A percentile compares a stretch with the other conserved stretches of the same genome.
These are phyloP conservation scores for Trichonephila clavipes DNA, from an alignment of 1,140 invertebrate species.

Conservation along the genomic window DNA sequence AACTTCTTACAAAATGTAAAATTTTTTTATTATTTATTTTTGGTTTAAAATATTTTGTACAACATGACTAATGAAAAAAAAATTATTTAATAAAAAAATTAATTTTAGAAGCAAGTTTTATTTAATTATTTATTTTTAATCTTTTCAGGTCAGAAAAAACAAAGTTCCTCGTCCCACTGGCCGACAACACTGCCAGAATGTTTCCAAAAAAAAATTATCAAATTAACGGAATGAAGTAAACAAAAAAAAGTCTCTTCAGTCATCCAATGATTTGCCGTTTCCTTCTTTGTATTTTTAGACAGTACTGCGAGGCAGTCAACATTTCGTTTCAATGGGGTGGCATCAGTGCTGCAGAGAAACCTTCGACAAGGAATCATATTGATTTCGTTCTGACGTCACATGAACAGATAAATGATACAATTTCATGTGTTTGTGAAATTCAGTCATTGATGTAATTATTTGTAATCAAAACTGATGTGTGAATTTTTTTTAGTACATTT, in stretches of 20 bases:
- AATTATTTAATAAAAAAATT: too few relatives aligned
- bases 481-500: too few relatives aligned
- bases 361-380: constrained; percentile 33
- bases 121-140: background rate
- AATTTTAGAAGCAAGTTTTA: too few relatives aligned
- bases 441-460: too few relatives aligned
- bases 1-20: too few relatives aligned
- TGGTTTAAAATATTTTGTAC: too few relatives aligned
- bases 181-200: constrained; percentile 70
- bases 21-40: too few relatives aligned
- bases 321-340: background rate
- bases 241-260: constrained; percentile 3
- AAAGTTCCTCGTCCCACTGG: constrained; percentile 73
- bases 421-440: too few relatives aligned
- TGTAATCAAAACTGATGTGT: too few relatives aligned
- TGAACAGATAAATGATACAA: too few relatives aligned
- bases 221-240: background rate
- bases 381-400: constrained; percentile 12
- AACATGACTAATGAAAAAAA: too few relatives aligned
- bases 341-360: constrained; percentile 16
- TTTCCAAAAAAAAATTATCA: constrained; percentile 6
- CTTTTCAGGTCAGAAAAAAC: constrained; percentile 55
- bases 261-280: constrained; percentile 39
- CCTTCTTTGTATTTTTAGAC: constrained; percentile 30
- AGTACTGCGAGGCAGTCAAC: background rate